A percentile compares a stretch with the other conserved stretches of the same genome.
Evolutionary conservation across 2,797 vertebrate species (phyloP).

Genomic region (Sarcophilus harrisii): DNA sequence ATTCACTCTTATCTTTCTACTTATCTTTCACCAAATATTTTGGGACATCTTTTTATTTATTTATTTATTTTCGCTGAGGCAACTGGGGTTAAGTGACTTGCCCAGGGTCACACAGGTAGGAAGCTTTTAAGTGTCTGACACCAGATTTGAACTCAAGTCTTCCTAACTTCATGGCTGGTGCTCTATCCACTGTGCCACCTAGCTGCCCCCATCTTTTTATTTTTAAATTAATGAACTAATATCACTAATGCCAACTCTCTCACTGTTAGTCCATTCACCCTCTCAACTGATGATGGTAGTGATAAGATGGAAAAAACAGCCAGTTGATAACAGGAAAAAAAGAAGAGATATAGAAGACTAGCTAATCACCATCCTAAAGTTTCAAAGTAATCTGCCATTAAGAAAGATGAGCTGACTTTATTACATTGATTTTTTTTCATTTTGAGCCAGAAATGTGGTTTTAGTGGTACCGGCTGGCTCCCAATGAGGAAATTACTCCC

Average conservation of each 20-base stretch:
- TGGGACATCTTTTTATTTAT: neutral
- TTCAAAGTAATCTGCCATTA: neutral
- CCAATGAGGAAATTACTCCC: neutral
- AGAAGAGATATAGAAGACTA: neutral
- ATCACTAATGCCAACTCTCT: neutral
- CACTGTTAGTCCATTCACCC: neutral
- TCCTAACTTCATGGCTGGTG: too few species aligned
- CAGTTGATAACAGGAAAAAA: neutral
- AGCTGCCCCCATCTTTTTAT: neutral
- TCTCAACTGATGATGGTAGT: neutral
- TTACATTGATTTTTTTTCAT: neutral
- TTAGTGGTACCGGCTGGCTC: neutral
- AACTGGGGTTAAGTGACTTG: too few species aligned
- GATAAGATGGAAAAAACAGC: neutral
- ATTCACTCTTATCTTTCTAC: neutral
- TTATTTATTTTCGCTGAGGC: too few species aligned
- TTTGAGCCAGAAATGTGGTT: neutral
- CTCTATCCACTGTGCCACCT: too few species aligned
- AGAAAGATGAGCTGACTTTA: neutral
- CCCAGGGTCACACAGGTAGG: too few species aligned
- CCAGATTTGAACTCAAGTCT: too few species aligned
- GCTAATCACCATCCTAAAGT: neutral
- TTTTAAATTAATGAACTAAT: conserved; percentile 14
- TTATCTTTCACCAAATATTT: conserved; percentile 16
- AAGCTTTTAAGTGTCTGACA: too few species aligned